Percentiles rank a stretch among this genome's conserved stretches.
Conservation (phyloP, 2,113 vertebrate genomes). For the Emydocephalus ijimae region DNA sequence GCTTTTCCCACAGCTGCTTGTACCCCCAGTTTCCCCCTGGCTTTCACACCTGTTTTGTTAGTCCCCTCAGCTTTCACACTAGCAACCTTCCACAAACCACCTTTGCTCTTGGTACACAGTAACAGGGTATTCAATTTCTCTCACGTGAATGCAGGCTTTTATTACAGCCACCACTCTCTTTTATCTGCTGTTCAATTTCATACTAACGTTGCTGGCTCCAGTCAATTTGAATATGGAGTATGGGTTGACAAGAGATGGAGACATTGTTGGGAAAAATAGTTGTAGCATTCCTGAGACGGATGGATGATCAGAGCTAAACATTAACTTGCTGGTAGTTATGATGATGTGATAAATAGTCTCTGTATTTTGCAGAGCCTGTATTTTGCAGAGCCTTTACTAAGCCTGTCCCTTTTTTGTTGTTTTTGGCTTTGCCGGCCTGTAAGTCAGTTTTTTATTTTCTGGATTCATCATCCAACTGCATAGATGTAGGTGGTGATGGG, state of each 20-base stretch:
- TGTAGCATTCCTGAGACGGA: fast-evolving
- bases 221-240: background rate
- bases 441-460: background rate
- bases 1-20: slow-evolving; percentile 29
- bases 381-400: background rate
- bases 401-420: background rate
- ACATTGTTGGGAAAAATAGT: background rate
- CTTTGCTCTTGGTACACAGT: background rate
- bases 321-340: slow-evolving; percentile 27
- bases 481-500: background rate
- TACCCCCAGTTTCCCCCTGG: background rate
- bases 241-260: background rate
- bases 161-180: background rate
- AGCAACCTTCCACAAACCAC: background rate
- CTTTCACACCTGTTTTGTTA: background rate
- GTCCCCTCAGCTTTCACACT: background rate
- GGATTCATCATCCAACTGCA: background rate
- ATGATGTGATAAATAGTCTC: fast-evolving
- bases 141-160: background rate
- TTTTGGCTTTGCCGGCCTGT: background rate
- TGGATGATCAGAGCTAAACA: background rate
- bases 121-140: background rate
- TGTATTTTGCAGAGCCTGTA: background rate
- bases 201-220: fast-evolving
- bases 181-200: background rate